Evolutionary conservation across 2,797 vertebrate species (phyloP).

Genomic region (Distichodus sexfasciatus): DNA sequence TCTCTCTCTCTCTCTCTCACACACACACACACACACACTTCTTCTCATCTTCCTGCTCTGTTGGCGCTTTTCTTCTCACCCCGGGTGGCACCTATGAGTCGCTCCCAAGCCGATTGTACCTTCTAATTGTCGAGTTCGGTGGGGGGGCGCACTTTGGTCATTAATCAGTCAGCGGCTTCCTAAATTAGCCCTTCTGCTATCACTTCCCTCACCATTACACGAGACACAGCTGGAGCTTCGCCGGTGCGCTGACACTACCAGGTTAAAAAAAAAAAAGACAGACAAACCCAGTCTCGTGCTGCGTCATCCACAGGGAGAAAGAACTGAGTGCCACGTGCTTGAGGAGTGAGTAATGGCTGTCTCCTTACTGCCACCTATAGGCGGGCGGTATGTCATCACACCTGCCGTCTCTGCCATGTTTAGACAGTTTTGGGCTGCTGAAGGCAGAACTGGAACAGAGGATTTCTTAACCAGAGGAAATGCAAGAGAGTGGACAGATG

Average conservation of each 20-base stretch:
- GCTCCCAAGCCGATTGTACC: not conserved
- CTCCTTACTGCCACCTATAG: conserved; percentile 67
- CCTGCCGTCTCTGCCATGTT: not conserved
- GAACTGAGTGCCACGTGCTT: not conserved
- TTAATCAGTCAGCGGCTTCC: conserved; percentile 25
- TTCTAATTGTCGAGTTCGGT: conserved; percentile 3
- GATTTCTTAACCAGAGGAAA: conserved; percentile 13
- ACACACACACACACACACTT: not conserved
- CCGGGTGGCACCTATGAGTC: not conserved
- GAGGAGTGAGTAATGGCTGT: conserved; percentile 26
- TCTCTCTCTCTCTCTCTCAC: not conserved
- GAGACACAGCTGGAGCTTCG: not conserved
- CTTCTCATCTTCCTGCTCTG: not conserved
- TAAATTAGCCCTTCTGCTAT: not conserved
- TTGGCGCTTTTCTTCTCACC: not conserved
- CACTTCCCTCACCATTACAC: not conserved
- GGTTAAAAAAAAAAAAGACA: not conserved
- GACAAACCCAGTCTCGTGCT: not conserved
- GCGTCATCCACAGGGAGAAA: conserved; percentile 9
- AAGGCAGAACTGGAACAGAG: not conserved
- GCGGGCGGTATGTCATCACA: not conserved
- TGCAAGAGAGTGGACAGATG: conserved; percentile 3
- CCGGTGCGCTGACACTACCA: not conserved
- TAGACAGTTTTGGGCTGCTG: not conserved
- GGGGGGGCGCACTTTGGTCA: not conserved